Conservation (phyloP, 2,888 invertebrate species). For the Trichogramma dendrolimi region DNA sequence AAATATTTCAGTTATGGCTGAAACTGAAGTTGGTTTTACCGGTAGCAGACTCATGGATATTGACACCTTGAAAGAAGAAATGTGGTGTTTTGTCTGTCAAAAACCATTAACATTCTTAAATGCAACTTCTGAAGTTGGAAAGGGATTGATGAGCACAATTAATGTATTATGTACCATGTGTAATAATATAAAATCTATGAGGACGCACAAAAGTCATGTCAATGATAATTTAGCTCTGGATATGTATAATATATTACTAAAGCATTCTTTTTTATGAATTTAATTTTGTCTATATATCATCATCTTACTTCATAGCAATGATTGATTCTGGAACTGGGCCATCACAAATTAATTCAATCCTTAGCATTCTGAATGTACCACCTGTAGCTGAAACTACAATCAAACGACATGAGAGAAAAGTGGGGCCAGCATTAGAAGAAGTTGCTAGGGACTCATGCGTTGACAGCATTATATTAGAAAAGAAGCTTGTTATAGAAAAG, state of each 20-base stretch:
- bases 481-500: too few relatives aligned
- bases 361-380: neutral
- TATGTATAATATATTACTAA: neutral
- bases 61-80: neutral
- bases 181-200: neutral
- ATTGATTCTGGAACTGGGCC: neutral
- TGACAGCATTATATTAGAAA: too few relatives aligned
- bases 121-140: neutral
- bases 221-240: neutral
- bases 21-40: too few relatives aligned
- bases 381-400: neutral
- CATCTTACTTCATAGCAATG: too few relatives aligned
- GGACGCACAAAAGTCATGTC: neutral
- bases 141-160: neutral
- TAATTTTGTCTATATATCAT: neutral
- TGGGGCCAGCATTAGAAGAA: too few relatives aligned
- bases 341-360: neutral
- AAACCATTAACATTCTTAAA: neutral
- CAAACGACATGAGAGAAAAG: slow-evolving; percentile 3
- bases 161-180: neutral
- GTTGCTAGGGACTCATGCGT: too few relatives aligned
- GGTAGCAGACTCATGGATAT: neutral
- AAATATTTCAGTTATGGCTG: too few relatives aligned
- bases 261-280: neutral
- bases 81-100: neutral